These are phyloP conservation scores for Chorisops tibialis DNA, from an alignment of 2,888 invertebrate species.

Conservation along the genomic window DNA sequence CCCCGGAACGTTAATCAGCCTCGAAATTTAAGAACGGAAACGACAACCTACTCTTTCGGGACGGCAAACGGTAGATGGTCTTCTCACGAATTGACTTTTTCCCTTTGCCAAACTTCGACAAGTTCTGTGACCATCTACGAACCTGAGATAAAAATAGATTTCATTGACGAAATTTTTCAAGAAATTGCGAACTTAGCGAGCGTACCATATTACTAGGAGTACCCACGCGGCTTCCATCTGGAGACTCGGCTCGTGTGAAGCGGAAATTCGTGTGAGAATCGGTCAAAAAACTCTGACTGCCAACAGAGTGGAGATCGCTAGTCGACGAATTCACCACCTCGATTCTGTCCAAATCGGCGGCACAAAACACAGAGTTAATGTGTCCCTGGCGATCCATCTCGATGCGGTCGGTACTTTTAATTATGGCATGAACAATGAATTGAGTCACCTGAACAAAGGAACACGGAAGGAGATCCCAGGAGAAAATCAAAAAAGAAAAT, in stretches of 20 bases:
- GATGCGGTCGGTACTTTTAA: not conserved
- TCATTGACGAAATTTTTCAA: not conserved
- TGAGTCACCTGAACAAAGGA: no score
- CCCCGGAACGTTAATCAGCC: not conserved
- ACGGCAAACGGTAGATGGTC: constrained; percentile 37
- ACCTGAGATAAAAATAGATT: constrained; percentile 31
- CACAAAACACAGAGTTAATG: constrained; percentile 33
- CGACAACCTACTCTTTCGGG: constrained; percentile 33
- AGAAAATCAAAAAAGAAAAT: not conserved
- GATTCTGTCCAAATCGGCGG: constrained; percentile 36
- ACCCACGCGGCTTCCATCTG: constrained; percentile 31
- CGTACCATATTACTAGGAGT: constrained; percentile 38
- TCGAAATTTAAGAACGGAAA: no score
- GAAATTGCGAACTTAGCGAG: constrained; percentile 13
- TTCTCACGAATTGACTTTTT: constrained; percentile 35
- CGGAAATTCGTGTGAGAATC: constrained; percentile 36
- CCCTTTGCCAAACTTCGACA: constrained; percentile 37
- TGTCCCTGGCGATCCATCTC: constrained; percentile 33
- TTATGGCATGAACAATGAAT: not conserved
- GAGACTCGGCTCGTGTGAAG: constrained; percentile 32
- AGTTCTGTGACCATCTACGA: constrained; percentile 40
- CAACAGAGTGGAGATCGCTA: constrained; percentile 38
- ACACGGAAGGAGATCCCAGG: not conserved
- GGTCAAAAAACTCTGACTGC: constrained; percentile 37
- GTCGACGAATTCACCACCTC: constrained; percentile 37